phyloP scores from a whole-genome alignment of 2,113 vertebrate genomes.

The Neotragus moschatus region DNA sequence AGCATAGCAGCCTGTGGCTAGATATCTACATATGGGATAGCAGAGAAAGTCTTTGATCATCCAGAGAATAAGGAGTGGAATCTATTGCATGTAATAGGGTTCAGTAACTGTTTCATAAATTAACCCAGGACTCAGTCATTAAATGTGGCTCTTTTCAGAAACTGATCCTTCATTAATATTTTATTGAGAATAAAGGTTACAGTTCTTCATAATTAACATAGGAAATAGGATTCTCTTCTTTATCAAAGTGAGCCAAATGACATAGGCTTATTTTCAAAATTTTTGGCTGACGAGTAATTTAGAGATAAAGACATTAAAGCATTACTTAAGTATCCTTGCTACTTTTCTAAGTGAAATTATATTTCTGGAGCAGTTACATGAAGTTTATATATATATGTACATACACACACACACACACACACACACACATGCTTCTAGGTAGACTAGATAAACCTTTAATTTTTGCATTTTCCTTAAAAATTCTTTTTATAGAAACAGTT shows the following conservation, averaged over 20 bases:
- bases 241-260: conserved; percentile 30
- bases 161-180: not conserved
- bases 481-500: not conserved
- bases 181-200: conserved; percentile 17
- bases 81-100: not conserved
- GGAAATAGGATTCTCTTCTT: conserved; percentile 11
- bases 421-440: not conserved
- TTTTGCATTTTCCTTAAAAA: not conserved
- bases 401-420: fast-evolving
- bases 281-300: conserved; percentile 21
- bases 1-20: not conserved
- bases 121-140: not conserved
- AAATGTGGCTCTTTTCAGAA: conserved; percentile 25
- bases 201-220: conserved; percentile 37
- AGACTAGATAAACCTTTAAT: not conserved
- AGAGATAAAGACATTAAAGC: conserved; percentile 10
- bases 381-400: not conserved
- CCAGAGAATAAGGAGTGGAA: not conserved
- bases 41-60: not conserved
- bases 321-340: not conserved
- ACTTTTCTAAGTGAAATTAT: conserved; percentile 24
- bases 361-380: not conserved
- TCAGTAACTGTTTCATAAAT: not conserved
- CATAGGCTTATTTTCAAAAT: conserved; percentile 20
- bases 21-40: not conserved